Evolutionary conservation across 2,888 invertebrate genomes (phyloP).

Genomic region (Cheilosia impressa): DNA sequence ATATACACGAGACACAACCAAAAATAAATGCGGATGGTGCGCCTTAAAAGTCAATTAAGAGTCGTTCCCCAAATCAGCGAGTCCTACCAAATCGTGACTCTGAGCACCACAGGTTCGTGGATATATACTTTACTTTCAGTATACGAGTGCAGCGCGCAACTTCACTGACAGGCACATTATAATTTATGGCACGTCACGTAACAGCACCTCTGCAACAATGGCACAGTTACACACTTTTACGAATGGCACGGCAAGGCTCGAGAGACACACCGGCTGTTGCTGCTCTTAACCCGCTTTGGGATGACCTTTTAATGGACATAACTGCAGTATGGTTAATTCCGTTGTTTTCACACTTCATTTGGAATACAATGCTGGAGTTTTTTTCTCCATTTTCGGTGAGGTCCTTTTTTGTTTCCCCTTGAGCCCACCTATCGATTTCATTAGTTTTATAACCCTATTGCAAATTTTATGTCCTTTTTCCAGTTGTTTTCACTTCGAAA

Average conservation of each 20-base stretch:
- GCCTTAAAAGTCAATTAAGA: slow-evolving; percentile 53
- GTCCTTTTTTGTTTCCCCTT: slow-evolving; percentile 22
- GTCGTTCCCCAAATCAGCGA: slow-evolving; percentile 35
- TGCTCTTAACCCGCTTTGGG: slow-evolving; percentile 46
- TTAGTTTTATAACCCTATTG: slow-evolving; percentile 71
- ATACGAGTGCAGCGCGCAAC: slow-evolving; percentile 31
- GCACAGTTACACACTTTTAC: slow-evolving; percentile 62
- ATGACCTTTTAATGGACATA: slow-evolving; percentile 71
- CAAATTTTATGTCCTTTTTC: slow-evolving; percentile 55
- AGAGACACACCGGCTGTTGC: slow-evolving; percentile 47
- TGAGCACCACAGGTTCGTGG: slow-evolving; percentile 23
- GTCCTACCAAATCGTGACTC: slow-evolving; percentile 38
- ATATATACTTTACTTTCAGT: slow-evolving; percentile 2
- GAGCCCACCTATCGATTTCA: slow-evolving; percentile 70
- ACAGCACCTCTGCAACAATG: slow-evolving; percentile 63
- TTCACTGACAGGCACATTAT: slow-evolving; percentile 38
- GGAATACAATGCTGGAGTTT: background rate
- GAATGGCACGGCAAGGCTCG: slow-evolving; percentile 26
- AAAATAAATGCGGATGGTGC: background rate
- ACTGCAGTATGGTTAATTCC: slow-evolving; percentile 57
- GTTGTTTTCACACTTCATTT: slow-evolving; percentile 61
- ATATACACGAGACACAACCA: too few species aligned
- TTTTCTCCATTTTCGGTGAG: slow-evolving; percentile 9
- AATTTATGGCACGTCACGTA: slow-evolving; percentile 72
- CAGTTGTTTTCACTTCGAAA: slow-evolving; percentile 41